Base-by-base conservation (phyloP, 2,797 vertebrate genomes). In the Crenichthys baileyi region DNA sequence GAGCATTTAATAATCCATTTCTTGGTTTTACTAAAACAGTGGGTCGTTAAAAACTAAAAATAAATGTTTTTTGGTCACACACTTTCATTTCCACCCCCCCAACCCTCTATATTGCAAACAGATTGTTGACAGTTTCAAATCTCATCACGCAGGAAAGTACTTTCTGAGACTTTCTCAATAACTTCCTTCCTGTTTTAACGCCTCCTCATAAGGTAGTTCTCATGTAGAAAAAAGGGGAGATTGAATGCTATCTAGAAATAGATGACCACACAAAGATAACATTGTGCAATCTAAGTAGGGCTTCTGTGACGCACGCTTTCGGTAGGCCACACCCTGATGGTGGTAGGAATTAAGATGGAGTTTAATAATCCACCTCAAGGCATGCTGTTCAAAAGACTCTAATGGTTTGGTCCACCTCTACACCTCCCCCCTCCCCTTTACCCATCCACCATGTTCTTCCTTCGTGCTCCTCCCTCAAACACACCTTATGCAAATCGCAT, bases 401-500 rank as follows among this genome's bases (percentile, higher is more conserved):
- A 86, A 95, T 95, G 95, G 95, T 95, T 94, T 92, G 93, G 92
- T 93, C 94, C 91, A 89, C 91, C 93, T 91, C 89, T 84, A 73
- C 78, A 89, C 90, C 85, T 90, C 90, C 90, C 88, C 82, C 89
- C 88, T 84, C 80, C 70, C 72, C 73, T 81, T 24, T 79, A 79
- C 83, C 88, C 84, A 72, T 81, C 85, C 81, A 85, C 88, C 74
- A 70, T 86, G 77, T 75, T 81, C 89, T 82, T 80, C 76, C 85
- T 83, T 71, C 85, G 73, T 82, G 90, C 94, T 91, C 94, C 94
- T 94, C 94, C 93, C 91, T 89, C 86, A 87, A 93, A 94, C 94
- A 95, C 95, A 96, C 95, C 95, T 96, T 96, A 95, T 96, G 95
- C 93, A 96, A 96, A 96, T 96, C 87, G 51, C 26, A 86, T 84